These are phyloP conservation scores for Neuroscelio doddi DNA, from an alignment of 2,888 invertebrate species.

Conservation along the genomic window DNA sequence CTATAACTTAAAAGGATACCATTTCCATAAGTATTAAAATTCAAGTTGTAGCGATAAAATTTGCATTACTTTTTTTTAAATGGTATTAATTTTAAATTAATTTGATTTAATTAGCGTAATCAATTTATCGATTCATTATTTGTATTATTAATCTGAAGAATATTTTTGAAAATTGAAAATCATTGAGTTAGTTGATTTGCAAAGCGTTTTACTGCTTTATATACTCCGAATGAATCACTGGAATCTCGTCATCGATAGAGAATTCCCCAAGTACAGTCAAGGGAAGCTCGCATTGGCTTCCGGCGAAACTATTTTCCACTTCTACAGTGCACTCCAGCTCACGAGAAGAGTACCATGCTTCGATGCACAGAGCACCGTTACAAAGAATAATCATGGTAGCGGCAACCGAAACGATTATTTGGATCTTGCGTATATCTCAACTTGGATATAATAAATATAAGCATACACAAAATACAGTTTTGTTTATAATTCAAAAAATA, in stretches of 20 bases:
- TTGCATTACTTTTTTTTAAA: too few species aligned
- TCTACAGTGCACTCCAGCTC: conserved; percentile 35
- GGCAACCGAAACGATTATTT: conserved; percentile 46
- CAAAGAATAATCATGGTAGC: conserved; percentile 46
- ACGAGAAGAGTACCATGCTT: conserved; percentile 51
- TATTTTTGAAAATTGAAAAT: too few species aligned
- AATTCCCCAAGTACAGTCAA: conserved; percentile 23
- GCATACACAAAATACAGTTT: conserved; percentile 3
- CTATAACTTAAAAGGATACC: conserved; percentile 44
- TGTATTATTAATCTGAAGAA: too few species aligned
- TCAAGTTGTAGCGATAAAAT: too few species aligned
- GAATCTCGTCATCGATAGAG: conserved; percentile 41
- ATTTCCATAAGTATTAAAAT: conserved; percentile 19
- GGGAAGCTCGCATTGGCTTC: conserved; percentile 35
- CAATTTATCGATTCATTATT: too few species aligned
- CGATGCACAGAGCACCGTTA: conserved; percentile 60
- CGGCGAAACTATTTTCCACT: conserved; percentile 46
- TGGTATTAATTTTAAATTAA: too few species aligned
- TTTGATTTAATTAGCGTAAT: too few species aligned
- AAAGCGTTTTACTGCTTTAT: too few species aligned
- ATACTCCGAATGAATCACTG: conserved; percentile 45
- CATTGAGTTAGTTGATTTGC: neutral
- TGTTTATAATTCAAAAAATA: too few species aligned
- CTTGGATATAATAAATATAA: conserved; percentile 34
- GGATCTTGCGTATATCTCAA: conserved; percentile 25